Percentiles rank a stretch among this genome's conserved stretches.
These are phyloP conservation scores for Drosophila paracracens DNA, from an alignment of 2,888 invertebrate genomes.

Conservation along the genomic window DNA sequence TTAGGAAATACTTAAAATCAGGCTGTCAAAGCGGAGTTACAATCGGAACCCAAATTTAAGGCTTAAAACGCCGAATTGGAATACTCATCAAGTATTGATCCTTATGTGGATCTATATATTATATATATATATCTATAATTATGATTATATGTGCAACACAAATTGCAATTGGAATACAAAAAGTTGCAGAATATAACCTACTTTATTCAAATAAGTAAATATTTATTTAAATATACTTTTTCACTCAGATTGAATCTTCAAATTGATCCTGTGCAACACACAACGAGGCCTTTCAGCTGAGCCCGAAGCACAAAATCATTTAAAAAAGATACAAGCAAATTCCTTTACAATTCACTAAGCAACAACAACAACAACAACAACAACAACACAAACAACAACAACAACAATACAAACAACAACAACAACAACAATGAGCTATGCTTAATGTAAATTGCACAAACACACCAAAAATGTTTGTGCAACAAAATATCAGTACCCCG, in stretches of 20 bases:
- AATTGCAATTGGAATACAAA: neutral
- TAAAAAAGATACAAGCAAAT: conserved; percentile 22
- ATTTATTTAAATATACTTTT: neutral
- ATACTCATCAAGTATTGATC: neutral
- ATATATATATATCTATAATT: neutral
- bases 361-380: conserved; percentile 5
- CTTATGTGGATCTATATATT: neutral
- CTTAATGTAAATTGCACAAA: conserved; percentile 26
- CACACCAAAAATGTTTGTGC: conserved; percentile 50
- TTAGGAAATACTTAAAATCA: neutral
- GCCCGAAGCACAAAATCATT: conserved; percentile 6
- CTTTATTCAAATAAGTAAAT: neutral
- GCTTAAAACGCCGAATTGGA: neutral
- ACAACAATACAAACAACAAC: neutral
- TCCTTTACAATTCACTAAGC: conserved; percentile 31
- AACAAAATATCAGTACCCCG: conserved; percentile 22
- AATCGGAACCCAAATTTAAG: neutral
- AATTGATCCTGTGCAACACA: neutral
- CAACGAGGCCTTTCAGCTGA: neutral
- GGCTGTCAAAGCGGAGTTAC: neutral
- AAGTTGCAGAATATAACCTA: neutral
- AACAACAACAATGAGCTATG: conserved; percentile 16
- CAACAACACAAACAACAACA: neutral
- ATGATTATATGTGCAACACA: neutral
- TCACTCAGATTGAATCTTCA: neutral